Conservation (phyloP, 1,140 invertebrate species). For the Chironomus tepperi region DNA sequence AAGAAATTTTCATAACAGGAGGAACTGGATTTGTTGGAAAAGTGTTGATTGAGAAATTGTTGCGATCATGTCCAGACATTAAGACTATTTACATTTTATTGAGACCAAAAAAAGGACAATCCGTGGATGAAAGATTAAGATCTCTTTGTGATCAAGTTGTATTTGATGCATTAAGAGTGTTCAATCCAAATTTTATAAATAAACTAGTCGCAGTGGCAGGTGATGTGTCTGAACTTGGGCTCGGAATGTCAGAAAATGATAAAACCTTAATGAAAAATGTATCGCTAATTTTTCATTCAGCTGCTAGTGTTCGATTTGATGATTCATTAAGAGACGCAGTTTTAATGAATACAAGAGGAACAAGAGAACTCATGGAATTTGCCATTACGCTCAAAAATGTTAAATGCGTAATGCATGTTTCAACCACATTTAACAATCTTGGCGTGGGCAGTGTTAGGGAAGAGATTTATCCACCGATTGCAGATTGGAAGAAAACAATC, state of each 20-base stretch:
- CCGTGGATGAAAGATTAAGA: constrained; percentile 42
- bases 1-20: constrained; percentile 54
- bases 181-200: constrained; percentile 40
- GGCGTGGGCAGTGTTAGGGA: constrained; percentile 62
- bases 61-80: constrained; percentile 59
- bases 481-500: constrained; percentile 77
- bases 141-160: not conserved
- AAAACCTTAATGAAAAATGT: constrained; percentile 49
- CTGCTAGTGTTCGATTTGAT: constrained; percentile 73
- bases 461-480: constrained; percentile 66
- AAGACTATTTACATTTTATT: constrained; percentile 70
- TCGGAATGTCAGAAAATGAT: constrained; percentile 44
- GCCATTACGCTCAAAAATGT: constrained; percentile 56
- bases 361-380: constrained; percentile 54
- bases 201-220: constrained; percentile 69
- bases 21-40: constrained; percentile 78
- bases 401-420: constrained; percentile 71
- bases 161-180: constrained; percentile 42
- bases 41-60: constrained; percentile 74
- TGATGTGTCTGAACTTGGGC: constrained; percentile 53
- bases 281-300: constrained; percentile 83
- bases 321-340: constrained; percentile 64
- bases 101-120: constrained; percentile 64
- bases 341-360: constrained; percentile 56
- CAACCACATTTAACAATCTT: constrained; percentile 74